Evolutionary conservation across 2,888 invertebrate genomes (phyloP).

Genomic region (Drosophila colorata): DNA sequence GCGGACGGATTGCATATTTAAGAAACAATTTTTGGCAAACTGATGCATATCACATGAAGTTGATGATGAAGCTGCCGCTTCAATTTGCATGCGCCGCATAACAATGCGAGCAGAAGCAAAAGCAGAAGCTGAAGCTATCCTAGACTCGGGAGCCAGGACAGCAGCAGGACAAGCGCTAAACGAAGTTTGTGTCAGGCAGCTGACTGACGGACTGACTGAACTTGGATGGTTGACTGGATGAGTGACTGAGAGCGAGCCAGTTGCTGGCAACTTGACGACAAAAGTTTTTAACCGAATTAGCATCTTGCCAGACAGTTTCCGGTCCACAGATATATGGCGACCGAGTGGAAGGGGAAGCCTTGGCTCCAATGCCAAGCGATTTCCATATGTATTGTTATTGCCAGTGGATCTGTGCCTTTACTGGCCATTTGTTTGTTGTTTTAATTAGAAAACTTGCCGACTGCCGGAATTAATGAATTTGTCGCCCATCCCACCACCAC

Average conservation of each 20-base stretch:
- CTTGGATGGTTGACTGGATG: constrained; percentile 31
- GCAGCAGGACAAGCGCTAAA: constrained; percentile 42
- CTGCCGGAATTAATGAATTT: constrained; percentile 76
- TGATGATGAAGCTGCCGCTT: constrained; percentile 55
- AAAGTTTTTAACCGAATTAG: constrained; percentile 80
- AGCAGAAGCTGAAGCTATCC: constrained; percentile 6
- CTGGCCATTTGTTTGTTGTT: constrained; percentile 79
- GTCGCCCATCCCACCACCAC: constrained; percentile 7
- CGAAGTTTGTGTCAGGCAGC: constrained; percentile 63
- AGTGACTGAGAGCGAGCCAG: constrained; percentile 44
- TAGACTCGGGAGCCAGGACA: constrained; percentile 1
- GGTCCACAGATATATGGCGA: constrained; percentile 49
- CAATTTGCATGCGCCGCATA: constrained; percentile 74
- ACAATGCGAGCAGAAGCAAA: constrained; percentile 50
- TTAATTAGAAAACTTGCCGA: constrained; percentile 78
- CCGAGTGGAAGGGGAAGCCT: background rate
- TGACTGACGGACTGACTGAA: constrained; percentile 30
- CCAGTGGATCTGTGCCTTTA: constrained; percentile 25
- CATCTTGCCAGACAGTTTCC: constrained; percentile 81
- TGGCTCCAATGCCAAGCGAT: constrained; percentile 44
- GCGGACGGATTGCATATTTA: constrained; percentile 58
- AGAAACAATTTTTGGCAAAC: constrained; percentile 66
- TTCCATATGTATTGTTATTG: constrained; percentile 79
- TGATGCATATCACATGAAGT: constrained; percentile 76
- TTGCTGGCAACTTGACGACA: constrained; percentile 75